phyloP scores from a whole-genome alignment of 2,797 vertebrate species.

The Thalassophryne amazonica region DNA sequence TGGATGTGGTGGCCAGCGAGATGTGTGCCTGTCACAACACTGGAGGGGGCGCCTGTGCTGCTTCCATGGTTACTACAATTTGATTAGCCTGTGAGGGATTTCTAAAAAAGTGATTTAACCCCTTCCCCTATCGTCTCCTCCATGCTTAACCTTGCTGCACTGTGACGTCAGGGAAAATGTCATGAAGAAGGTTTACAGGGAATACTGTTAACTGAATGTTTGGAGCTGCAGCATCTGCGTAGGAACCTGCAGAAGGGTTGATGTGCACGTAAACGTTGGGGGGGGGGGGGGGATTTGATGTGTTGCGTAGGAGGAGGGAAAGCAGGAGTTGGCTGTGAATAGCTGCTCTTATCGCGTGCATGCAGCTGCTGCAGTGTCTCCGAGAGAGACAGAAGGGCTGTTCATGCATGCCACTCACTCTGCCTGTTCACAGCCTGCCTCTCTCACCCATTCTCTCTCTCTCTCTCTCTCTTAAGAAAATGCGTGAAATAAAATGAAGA shows the following conservation, averaged over 20 bases:
- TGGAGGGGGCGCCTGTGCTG: not conserved
- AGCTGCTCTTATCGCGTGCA: conserved; percentile 76
- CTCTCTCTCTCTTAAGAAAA: conserved; percentile 19
- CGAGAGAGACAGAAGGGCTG: conserved; percentile 72
- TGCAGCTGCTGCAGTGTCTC: conserved; percentile 79
- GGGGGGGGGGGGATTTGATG: conserved; percentile 23
- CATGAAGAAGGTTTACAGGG: conserved; percentile 17
- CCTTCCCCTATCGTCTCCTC: conserved; percentile 13
- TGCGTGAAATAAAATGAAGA: conserved; percentile 10
- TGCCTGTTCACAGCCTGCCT: conserved; percentile 58
- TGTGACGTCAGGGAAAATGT: conserved; percentile 30
- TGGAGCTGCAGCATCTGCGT: conserved; percentile 43
- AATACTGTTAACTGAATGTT: conserved; percentile 52
- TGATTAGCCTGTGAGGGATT: conserved; percentile 21
- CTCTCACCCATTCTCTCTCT: conserved; percentile 14
- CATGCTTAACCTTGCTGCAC: conserved; percentile 23
- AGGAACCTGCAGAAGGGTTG: conserved; percentile 41
- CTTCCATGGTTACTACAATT: conserved; percentile 8
- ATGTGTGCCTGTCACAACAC: conserved; percentile 2
- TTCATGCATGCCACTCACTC: conserved; percentile 72
- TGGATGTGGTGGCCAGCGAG: not conserved
- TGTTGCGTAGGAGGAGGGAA: conserved; percentile 54
- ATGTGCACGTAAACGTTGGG: conserved; percentile 14
- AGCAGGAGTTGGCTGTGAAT: conserved; percentile 70
- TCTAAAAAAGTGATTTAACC: conserved; percentile 18